These are phyloP conservation scores for Cheilosia scutellata DNA, from an alignment of 2,888 invertebrate species.

Conservation along the genomic window DNA sequence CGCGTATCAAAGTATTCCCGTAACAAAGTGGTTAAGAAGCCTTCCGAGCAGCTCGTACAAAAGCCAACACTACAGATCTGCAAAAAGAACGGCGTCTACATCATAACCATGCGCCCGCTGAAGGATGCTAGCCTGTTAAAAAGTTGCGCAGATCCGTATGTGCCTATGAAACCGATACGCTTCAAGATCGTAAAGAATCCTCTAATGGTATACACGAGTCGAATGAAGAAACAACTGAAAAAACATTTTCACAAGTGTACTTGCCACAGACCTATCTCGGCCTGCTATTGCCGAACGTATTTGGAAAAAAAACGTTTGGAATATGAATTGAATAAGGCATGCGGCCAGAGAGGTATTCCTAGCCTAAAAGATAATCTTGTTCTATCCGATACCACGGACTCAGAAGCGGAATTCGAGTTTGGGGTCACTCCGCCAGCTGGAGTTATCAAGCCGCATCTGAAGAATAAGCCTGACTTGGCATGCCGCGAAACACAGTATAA, in stretches of 20 bases:
- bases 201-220: conserved; percentile 84
- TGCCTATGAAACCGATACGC: conserved; percentile 88
- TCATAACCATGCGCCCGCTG: conserved; percentile 88
- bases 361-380: conserved; percentile 78
- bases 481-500: conserved; percentile 88
- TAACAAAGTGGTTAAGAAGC: conserved; percentile 78
- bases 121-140: conserved; percentile 86
- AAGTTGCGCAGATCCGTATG: conserved; percentile 88
- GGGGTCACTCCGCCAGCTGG: conserved; percentile 90
- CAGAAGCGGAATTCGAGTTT: conserved; percentile 88
- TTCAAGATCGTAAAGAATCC: conserved; percentile 88
- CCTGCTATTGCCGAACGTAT: conserved; percentile 81
- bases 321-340: conserved; percentile 85
- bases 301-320: conserved; percentile 84
- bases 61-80: conserved; percentile 88
- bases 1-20: conserved; percentile 80
- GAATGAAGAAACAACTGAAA: conserved; percentile 85
- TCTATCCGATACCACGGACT: conserved; percentile 82
- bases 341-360: conserved; percentile 77
- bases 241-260: conserved; percentile 86
- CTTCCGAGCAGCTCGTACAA: conserved; percentile 78
- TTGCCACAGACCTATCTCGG: conserved; percentile 85
- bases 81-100: conserved; percentile 88
- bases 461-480: conserved; percentile 84
- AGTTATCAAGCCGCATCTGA: conserved; percentile 86